A percentile compares a stretch with the other conserved stretches of the same genome.
Evolutionary conservation across 2,888 invertebrate species (phyloP).

Genomic region (Diplazon laetatorius): DNA sequence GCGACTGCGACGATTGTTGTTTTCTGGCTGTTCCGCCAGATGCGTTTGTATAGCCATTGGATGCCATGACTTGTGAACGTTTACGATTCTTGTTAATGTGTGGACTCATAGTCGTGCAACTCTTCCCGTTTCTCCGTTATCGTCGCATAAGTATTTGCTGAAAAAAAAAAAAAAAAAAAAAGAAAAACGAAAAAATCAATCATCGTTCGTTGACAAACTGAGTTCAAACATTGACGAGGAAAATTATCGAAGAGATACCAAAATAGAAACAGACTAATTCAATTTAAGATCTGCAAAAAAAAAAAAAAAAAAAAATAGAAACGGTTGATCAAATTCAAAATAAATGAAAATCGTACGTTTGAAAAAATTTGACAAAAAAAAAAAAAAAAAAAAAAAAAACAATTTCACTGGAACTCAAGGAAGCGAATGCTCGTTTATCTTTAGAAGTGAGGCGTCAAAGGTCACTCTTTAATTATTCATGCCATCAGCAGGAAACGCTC

Average conservation of each 20-base stretch:
- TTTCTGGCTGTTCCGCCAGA: conserved; percentile 67
- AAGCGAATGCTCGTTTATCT: conserved; percentile 57
- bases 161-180: too few species aligned
- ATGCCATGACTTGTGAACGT: conserved; percentile 78
- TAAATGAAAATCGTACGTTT: too few species aligned
- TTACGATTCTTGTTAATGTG: conserved; percentile 84
- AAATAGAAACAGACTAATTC: too few species aligned
- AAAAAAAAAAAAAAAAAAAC: conserved; percentile 10
- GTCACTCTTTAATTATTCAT: conserved; percentile 74
- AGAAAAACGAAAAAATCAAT: too few species aligned
- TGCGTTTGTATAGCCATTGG: conserved; percentile 77
- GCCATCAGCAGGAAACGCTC: conserved; percentile 54
- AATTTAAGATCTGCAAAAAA: too few species aligned
- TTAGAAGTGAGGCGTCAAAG: conserved; percentile 70
- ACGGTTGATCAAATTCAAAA: too few species aligned
- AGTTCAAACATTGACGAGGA: too few species aligned
- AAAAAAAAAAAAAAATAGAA: too few species aligned
- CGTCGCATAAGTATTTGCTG: conserved; percentile 64
- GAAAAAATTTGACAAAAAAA: neutral
- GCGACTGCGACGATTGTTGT: conserved; percentile 68
- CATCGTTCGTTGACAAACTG: conserved; percentile 46
- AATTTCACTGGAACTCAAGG: conserved; percentile 18
- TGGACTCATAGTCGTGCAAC: conserved; percentile 83
- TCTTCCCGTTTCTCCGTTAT: conserved; percentile 50
- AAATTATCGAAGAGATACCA: too few species aligned